Evolutionary conservation across 2,113 vertebrate genomes (phyloP).

Genomic region (Sminthopsis crassicaudata): DNA sequence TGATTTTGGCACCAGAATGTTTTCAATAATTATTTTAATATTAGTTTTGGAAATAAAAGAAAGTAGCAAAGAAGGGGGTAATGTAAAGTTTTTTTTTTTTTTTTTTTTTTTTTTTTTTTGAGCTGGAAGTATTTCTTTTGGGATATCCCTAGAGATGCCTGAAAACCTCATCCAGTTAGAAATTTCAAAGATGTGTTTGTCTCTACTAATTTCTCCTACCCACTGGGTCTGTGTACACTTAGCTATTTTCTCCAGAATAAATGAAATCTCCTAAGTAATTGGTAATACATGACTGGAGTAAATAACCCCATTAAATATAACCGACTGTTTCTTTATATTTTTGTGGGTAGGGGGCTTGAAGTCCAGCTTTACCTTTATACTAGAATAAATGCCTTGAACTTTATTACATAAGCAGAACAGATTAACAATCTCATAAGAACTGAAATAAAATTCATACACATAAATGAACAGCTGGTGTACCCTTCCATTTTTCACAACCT

Average conservation of each 20-base stretch:
- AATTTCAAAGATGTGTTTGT: conserved; percentile 19
- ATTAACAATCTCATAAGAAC: conserved; percentile 38
- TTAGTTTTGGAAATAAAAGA: not conserved
- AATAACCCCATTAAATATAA: conserved; percentile 57
- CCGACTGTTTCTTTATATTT: conserved; percentile 31
- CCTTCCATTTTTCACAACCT: not conserved
- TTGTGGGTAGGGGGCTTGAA: not conserved
- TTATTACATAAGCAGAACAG: conserved; percentile 46
- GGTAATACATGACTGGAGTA: conserved; percentile 51
- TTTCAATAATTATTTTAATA: not conserved
- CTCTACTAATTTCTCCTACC: conserved; percentile 28
- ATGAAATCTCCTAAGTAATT: conserved; percentile 40
- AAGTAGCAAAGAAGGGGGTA: not conserved
- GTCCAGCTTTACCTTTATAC: not conserved
- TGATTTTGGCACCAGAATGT: not conserved
- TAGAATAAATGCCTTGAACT: conserved; percentile 14
- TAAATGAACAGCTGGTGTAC: conserved; percentile 43
- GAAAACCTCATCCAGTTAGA: conserved; percentile 20
- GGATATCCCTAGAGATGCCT: not conserved
- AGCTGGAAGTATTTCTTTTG: not conserved
- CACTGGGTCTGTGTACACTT: conserved; percentile 29
- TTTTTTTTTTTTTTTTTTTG: not conserved
- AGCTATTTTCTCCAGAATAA: conserved; percentile 49
- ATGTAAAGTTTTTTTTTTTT: not conserved
- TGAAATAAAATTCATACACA: conserved; percentile 43